phyloP scores from a whole-genome alignment of 35 echinoderm and acorn worm genomes.

The Strongylocentrotus purpuratus region DNA sequence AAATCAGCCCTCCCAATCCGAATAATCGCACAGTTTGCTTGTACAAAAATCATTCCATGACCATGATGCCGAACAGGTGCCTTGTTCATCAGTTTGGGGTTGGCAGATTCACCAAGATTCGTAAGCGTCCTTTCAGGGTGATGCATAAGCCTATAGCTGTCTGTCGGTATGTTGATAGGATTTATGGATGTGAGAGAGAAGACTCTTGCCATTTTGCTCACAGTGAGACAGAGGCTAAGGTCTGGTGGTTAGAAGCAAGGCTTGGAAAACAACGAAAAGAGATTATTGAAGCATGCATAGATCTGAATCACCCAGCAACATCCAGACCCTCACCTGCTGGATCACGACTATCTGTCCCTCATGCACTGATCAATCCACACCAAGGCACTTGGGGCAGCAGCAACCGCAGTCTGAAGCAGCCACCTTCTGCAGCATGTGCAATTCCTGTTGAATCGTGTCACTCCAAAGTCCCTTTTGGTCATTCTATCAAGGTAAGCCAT shows the following conservation, averaged over 20 bases:
- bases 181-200: constrained; percentile 59
- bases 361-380: not conserved
- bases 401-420: not conserved
- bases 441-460: not conserved
- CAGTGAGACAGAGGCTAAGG: constrained; percentile 52
- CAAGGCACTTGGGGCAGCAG: not conserved
- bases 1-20: constrained; percentile 48
- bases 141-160: constrained; percentile 34
- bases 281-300: not conserved
- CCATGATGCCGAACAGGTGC: constrained; percentile 57
- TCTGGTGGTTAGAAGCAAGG: constrained; percentile 37
- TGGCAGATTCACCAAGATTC: constrained; percentile 53
- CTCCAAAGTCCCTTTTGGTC: not conserved
- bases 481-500: not conserved
- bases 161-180: constrained; percentile 63
- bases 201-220: constrained; percentile 84
- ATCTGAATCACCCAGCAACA: not conserved
- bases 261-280: not conserved
- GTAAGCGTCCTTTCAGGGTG: constrained; percentile 58
- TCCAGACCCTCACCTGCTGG: not conserved
- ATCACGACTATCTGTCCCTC: not conserved
- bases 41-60: constrained; percentile 47
- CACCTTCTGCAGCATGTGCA: not conserved
- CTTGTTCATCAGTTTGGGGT: constrained; percentile 51
- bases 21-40: constrained; percentile 43